Evolutionary conservation across 1,140 invertebrate species (phyloP).

Genomic region (Panonychus citri): DNA sequence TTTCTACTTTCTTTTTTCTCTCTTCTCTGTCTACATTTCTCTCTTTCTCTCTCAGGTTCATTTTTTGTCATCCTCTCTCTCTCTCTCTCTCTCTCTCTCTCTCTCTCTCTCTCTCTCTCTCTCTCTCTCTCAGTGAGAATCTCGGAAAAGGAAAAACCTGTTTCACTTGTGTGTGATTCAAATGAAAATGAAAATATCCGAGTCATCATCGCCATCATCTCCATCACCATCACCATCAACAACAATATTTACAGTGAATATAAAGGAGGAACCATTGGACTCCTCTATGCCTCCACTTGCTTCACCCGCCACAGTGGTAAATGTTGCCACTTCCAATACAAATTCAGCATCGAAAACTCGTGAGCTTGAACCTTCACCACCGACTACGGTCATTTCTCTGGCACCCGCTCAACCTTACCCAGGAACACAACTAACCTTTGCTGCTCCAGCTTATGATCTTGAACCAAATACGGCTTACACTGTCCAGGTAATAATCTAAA

Average conservation of each 20-base stretch:
- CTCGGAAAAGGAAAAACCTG: background rate
- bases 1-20: too few relatives aligned
- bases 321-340: background rate
- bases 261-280: conserved; percentile 10
- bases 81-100: background rate
- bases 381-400: conserved; percentile 9
- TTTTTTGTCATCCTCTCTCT: background rate
- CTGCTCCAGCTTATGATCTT: conserved; percentile 9
- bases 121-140: background rate
- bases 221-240: background rate
- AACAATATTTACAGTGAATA: background rate
- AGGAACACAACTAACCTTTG: conserved; percentile 10
- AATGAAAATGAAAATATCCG: background rate
- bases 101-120: background rate
- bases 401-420: conserved; percentile 11
- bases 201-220: background rate
- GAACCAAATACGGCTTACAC: conserved; percentile 5
- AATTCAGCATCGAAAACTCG: background rate
- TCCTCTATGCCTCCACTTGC: conserved; percentile 7
- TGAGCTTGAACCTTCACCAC: conserved; percentile 10
- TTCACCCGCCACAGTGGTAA: conserved; percentile 6
- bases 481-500: too few relatives aligned
- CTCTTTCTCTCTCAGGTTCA: too few relatives aligned
- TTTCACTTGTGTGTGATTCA: background rate
- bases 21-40: background rate